These are phyloP conservation scores for Microchrysa polita DNA, from an alignment of 2,888 invertebrate species.

Conservation along the genomic window DNA sequence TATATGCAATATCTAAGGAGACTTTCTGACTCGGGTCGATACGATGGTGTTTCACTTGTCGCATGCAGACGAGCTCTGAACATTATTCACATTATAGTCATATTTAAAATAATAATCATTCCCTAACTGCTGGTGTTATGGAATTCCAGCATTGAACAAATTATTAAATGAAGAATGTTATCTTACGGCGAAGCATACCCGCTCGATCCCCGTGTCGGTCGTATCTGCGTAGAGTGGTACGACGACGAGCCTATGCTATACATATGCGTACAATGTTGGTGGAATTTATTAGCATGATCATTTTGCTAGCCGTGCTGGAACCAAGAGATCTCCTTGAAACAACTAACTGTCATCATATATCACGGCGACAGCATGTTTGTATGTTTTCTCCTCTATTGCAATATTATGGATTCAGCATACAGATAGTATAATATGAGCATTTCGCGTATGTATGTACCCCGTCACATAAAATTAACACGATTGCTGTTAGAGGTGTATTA, in stretches of 20 bases:
- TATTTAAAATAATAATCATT: neutral
- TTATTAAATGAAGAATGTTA: neutral
- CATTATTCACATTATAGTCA: neutral
- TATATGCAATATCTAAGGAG: neutral
- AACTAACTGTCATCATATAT: slow-evolving; percentile 50
- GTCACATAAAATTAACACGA: slow-evolving; percentile 26
- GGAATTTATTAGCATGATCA: slow-evolving; percentile 46
- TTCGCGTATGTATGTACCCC: neutral
- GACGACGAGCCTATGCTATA: neutral
- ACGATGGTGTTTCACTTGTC: too few relatives aligned
- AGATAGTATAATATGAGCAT: neutral
- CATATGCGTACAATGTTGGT: neutral
- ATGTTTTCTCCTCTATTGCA: slow-evolving; percentile 28
- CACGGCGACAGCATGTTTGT: slow-evolving; percentile 44
- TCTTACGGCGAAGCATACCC: too few relatives aligned
- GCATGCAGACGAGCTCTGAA: neutral
- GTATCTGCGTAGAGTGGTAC: neutral
- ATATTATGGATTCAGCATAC: too few relatives aligned
- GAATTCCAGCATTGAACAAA: neutral
- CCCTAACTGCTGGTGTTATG: neutral
- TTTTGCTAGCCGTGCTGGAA: slow-evolving; percentile 50
- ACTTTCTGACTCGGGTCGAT: slow-evolving; percentile 4
- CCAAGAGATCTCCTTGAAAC: slow-evolving; percentile 51
- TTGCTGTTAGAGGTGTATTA: slow-evolving; percentile 3
- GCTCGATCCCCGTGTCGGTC: neutral